Conservation (phyloP, 2,113 vertebrate genomes). For the Hyperoodon ampullatus region DNA sequence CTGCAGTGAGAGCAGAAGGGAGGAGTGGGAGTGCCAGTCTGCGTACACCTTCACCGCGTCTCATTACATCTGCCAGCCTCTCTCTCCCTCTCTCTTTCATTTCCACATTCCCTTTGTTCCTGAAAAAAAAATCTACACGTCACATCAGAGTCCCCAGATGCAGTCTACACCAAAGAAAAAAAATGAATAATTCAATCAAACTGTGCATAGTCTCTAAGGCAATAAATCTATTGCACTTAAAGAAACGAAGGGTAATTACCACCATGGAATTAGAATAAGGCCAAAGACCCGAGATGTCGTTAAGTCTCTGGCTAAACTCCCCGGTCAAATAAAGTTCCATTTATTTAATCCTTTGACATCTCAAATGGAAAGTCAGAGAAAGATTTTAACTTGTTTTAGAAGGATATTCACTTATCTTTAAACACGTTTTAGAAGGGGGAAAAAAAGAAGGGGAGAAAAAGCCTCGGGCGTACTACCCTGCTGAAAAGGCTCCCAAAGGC, state of each 20-base stretch:
- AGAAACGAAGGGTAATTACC: constrained; percentile 88
- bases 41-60: constrained; percentile 93
- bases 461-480: constrained; percentile 10
- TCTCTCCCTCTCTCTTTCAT: constrained; percentile 93
- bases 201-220: constrained; percentile 90
- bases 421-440: constrained; percentile 39
- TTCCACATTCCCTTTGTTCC: constrained; percentile 94
- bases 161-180: constrained; percentile 91
- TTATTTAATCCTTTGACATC: constrained; percentile 85
- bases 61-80: constrained; percentile 93
- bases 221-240: constrained; percentile 90
- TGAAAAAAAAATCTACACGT: constrained; percentile 90
- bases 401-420: constrained; percentile 65
- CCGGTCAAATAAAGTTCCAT: constrained; percentile 87
- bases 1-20: constrained; percentile 92
- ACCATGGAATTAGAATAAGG: constrained; percentile 87
- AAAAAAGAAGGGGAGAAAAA: background rate
- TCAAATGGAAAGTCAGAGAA: constrained; percentile 81
- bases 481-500: constrained; percentile 47
- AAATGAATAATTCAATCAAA: constrained; percentile 94
- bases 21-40: constrained; percentile 90
- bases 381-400: constrained; percentile 80
- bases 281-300: constrained; percentile 83
- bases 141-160: constrained; percentile 93
- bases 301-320: constrained; percentile 84